Percentiles rank a stretch among this genome's conserved stretches.
Evolutionary conservation across 2,888 invertebrate genomes (phyloP).

Genomic region (Neelides folsomi): DNA sequence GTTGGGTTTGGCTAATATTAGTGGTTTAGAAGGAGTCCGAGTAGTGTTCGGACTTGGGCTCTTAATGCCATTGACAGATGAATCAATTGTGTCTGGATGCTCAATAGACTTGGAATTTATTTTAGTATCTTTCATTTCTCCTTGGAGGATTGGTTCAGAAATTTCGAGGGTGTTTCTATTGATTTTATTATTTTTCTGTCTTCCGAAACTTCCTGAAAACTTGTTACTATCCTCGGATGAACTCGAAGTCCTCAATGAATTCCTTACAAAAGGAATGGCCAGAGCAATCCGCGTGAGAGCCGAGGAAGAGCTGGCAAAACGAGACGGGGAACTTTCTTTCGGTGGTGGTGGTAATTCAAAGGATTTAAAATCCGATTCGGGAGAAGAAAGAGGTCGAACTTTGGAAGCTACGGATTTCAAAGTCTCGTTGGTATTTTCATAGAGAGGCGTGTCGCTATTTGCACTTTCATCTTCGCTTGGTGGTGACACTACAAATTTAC

Average conservation of each 20-base stretch:
- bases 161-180: conserved; percentile 23
- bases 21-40: no score
- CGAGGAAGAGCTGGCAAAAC: conserved; percentile 14
- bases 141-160: conserved; percentile 27
- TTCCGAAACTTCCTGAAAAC: not conserved
- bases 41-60: no score
- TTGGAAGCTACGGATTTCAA: conserved; percentile 2
- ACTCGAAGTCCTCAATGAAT: conserved; percentile 16
- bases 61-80: no score
- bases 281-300: conserved; percentile 24
- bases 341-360: not conserved
- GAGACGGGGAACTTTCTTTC: conserved; percentile 2
- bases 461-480: conserved; percentile 13
- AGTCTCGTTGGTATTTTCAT: conserved; percentile 8
- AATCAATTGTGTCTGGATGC: not conserved
- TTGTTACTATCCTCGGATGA: conserved; percentile 2
- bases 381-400: conserved; percentile 11
- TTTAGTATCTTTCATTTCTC: conserved; percentile 8
- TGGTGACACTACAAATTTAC: not conserved
- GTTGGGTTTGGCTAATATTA: not conserved
- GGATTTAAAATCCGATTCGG: conserved; percentile 4
- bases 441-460: conserved; percentile 23
- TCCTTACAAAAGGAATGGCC: conserved; percentile 27
- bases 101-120: not conserved
- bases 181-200: conserved; percentile 10